These are phyloP conservation scores for Suricata suricatta DNA, from an alignment of 2,113 vertebrate genomes.

Conservation along the genomic window DNA sequence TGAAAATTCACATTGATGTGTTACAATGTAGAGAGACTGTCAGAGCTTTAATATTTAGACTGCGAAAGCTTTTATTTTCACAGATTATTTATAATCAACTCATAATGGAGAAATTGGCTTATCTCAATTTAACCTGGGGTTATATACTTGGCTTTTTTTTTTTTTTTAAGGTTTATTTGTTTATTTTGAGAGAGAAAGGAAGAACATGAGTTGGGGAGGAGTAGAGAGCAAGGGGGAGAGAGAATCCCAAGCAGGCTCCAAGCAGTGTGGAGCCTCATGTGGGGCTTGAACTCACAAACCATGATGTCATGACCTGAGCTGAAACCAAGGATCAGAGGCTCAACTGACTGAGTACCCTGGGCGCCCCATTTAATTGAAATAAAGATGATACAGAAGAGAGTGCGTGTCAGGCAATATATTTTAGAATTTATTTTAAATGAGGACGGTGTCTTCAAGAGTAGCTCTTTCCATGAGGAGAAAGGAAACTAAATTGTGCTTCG, in stretches of 20 bases:
- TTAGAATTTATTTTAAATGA: slow-evolving; percentile 56
- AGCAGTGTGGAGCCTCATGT: too few species aligned
- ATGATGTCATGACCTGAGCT: too few species aligned
- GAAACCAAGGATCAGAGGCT: too few species aligned
- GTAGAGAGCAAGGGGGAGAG: too few species aligned
- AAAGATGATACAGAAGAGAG: neutral
- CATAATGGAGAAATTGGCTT: slow-evolving; percentile 27
- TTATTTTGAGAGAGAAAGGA: too few species aligned
- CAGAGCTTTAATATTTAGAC: neutral
- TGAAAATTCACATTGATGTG: slow-evolving; percentile 10
- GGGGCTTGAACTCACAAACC: too few species aligned
- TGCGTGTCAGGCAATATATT: neutral
- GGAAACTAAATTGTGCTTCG: slow-evolving; percentile 52
- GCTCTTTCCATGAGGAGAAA: slow-evolving; percentile 41
- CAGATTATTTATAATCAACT: slow-evolving; percentile 18
- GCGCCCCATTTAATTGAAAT: neutral
- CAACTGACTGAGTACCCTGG: too few species aligned
- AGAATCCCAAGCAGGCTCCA: too few species aligned
- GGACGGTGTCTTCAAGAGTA: slow-evolving; percentile 50
- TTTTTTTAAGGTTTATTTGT: too few species aligned
- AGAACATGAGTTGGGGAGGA: too few species aligned
- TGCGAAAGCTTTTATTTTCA: slow-evolving; percentile 28
- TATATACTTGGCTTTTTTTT: neutral
- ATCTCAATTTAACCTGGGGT: neutral
- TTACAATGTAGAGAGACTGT: neutral